These are phyloP conservation scores for Cremastobaeus sp. DNA, from an alignment of 2,888 invertebrate genomes.

Conservation along the genomic window DNA sequence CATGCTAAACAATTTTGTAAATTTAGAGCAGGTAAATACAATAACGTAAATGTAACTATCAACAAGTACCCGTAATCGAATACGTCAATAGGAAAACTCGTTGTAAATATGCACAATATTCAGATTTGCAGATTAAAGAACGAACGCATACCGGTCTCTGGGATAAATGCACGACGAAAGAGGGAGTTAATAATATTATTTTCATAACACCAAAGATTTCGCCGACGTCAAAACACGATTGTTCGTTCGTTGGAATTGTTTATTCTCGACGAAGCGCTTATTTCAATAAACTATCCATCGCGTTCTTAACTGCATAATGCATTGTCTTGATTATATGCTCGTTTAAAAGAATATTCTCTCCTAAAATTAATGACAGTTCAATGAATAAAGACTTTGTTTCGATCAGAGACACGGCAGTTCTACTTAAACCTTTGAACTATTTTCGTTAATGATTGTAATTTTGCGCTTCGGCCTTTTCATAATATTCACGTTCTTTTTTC, in stretches of 20 bases:
- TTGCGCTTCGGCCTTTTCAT: constrained; percentile 43
- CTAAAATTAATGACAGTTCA: neutral
- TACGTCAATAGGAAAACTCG: no score
- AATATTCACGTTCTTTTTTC: constrained; percentile 8
- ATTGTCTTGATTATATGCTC: no score
- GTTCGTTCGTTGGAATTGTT: constrained; percentile 61
- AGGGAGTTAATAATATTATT: constrained; percentile 61
- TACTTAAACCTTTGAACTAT: constrained; percentile 17
- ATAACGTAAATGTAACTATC: no score
- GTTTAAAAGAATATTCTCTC: no score
- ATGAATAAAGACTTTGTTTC: constrained; percentile 7
- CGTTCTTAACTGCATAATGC: constrained; percentile 18
- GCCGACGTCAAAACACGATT: constrained; percentile 58
- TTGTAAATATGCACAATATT: no score
- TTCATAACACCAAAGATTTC: constrained; percentile 56
- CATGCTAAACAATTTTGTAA: no score
- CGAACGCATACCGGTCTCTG: constrained; percentile 40
- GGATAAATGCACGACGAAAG: constrained; percentile 54
- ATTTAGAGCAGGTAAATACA: no score
- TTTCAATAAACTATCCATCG: constrained; percentile 24
- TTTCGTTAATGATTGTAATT: constrained; percentile 29
- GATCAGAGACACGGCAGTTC: constrained; percentile 8
- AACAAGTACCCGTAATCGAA: no score
- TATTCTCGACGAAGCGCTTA: constrained; percentile 52
- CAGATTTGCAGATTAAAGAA: no score